Evolutionary conservation across 2,797 vertebrate species (phyloP), one percentile per base, ranked within the genome.

Genomic region (Hippopotamyrus pictus): DNA sequence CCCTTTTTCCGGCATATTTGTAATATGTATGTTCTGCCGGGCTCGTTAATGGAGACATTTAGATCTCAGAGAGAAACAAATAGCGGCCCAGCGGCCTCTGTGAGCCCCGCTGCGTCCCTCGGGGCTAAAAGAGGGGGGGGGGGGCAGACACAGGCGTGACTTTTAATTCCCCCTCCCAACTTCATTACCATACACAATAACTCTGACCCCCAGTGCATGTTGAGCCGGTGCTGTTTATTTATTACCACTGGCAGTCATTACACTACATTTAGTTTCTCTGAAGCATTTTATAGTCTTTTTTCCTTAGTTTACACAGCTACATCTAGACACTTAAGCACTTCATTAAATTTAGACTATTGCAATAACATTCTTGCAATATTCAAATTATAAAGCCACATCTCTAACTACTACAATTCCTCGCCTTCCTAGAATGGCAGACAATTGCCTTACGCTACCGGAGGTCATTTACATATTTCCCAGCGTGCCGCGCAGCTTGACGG

Each of bases 51-150:
- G 41, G 86, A 89, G 65, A 59, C 86, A 76, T 89, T 89, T 87
- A 89, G 89, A 59, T 65, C 85, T 88, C 17, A 25, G 65, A 73
- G 89, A 79, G 85, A 82, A 89, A 82, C 85, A 89, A 88, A 88
- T 50, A 73, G 29, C 37, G n/a, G 14, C 4, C 19, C 86, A 46
- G 69, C 86, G 48, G 51, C 69, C 33, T 44, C 17, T 8, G 46
- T n/a, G 84, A 54, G 62, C n/a, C 57, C 37, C 33, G 44, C 57
- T 9, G 33, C 44, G 46, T 37, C 65, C 59, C 57, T 86, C 82
- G 17, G 29, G 46, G 25, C 83, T 59, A 8, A 6, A 65, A 46
- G 6, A 65, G 57, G 6, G n/a, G 25, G 33, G 46, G 11, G n/a
- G 25, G 33, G 84, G 44, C 84, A n/a, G 44, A 22, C 82, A 84